Evolutionary conservation across 2,113 vertebrate genomes (phyloP).

Genomic region (Perca fluviatilis): DNA sequence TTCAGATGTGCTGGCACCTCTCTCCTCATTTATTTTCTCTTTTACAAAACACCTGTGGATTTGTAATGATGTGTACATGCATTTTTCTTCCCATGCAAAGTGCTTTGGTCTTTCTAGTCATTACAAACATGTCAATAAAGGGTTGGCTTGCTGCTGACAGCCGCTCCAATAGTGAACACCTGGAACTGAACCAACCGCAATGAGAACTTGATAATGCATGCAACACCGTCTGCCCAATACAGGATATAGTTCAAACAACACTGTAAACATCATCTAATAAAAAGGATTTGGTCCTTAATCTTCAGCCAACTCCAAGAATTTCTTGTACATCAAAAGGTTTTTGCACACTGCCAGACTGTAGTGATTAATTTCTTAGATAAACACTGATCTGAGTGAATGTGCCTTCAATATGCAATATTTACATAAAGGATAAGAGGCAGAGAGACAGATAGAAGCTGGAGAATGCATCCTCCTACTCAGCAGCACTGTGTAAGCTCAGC

Average conservation of each 20-base stretch:
- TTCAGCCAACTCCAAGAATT: conserved; percentile 63
- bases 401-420: conserved; percentile 67
- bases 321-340: conserved; percentile 60
- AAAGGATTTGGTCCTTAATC: conserved; percentile 66
- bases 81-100: conserved; percentile 50
- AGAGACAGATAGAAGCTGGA: conserved; percentile 52
- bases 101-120: conserved; percentile 52
- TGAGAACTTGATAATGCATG: conserved; percentile 58
- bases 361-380: conserved; percentile 70
- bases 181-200: conserved; percentile 67
- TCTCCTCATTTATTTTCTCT: conserved; percentile 60
- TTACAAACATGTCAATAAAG: conserved; percentile 75
- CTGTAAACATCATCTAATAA: conserved; percentile 57
- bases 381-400: conserved; percentile 63
- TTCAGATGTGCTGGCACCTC: conserved; percentile 62
- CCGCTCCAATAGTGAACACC: conserved; percentile 69
- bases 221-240: conserved; percentile 40
- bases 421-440: conserved; percentile 55
- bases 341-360: conserved; percentile 45
- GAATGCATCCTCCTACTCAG: conserved; percentile 63
- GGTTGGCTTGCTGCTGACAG: conserved; percentile 68
- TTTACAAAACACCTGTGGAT: conserved; percentile 75
- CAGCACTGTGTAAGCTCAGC: conserved; percentile 68
- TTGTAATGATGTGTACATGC: conserved; percentile 66
- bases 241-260: conserved; percentile 59